Evolutionary conservation across 2,797 vertebrate genomes (phyloP).

Genomic region (Cynopterus sphinx): DNA sequence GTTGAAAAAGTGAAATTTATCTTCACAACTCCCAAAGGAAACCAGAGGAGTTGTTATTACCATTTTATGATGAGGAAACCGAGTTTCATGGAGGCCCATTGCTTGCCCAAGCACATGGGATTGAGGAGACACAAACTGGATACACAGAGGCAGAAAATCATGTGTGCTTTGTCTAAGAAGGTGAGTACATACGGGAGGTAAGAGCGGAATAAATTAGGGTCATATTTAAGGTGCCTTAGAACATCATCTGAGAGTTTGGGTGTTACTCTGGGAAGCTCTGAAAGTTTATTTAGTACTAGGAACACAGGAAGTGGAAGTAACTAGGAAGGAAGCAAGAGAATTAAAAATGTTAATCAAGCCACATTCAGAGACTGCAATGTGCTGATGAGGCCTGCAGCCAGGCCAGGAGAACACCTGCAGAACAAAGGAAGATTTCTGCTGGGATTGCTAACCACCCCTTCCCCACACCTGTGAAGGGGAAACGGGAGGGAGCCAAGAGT

Average conservation of each 20-base stretch:
- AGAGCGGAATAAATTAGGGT: background rate
- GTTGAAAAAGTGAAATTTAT: slow-evolving; percentile 25
- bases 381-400: too few relatives aligned
- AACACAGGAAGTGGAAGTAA: background rate
- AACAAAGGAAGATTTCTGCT: too few relatives aligned
- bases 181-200: background rate
- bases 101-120: background rate
- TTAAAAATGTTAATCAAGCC: too few relatives aligned
- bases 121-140: background rate
- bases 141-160: background rate
- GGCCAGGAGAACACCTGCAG: too few relatives aligned
- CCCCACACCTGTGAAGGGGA: too few relatives aligned
- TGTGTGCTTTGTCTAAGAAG: background rate
- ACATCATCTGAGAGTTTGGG: background rate
- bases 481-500: too few relatives aligned
- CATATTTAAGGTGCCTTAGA: background rate
- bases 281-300: background rate
- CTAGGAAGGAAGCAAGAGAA: too few relatives aligned
- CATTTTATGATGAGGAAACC: background rate
- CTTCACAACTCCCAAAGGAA: background rate
- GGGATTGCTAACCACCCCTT: too few relatives aligned
- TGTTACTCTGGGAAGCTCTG: background rate
- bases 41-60: background rate
- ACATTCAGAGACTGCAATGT: too few relatives aligned
- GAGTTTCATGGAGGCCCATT: background rate